These are phyloP conservation scores for Tragelaphus oryx DNA, from an alignment of 2,797 vertebrate species.

Conservation along the genomic window DNA sequence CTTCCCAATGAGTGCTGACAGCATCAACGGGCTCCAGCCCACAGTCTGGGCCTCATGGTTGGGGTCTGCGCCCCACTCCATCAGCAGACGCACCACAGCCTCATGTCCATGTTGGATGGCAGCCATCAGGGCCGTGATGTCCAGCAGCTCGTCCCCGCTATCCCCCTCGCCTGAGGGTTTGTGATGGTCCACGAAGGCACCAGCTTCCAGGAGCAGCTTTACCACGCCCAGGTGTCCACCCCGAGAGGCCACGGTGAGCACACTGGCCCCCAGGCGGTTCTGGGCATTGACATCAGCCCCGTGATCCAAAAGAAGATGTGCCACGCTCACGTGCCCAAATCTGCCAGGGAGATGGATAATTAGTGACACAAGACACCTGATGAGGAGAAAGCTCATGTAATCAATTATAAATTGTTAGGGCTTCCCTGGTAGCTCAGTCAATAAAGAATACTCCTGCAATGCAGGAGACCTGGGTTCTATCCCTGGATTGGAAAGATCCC, in stretches of 20 bases:
- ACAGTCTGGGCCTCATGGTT: constrained; percentile 87
- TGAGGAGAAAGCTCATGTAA: neutral
- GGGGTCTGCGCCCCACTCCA: constrained; percentile 95
- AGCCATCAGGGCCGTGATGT: constrained; percentile 91
- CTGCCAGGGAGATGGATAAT: constrained; percentile 75
- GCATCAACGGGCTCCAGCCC: constrained; percentile 95
- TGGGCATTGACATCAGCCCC: constrained; percentile 94
- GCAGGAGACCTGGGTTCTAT: neutral
- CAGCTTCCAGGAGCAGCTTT: constrained; percentile 91
- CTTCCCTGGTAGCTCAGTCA: neutral
- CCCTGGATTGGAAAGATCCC: neutral
- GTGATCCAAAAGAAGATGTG: constrained; percentile 93
- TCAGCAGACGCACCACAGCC: constrained; percentile 85
- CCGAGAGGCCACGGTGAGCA: constrained; percentile 92
- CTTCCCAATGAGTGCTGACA: constrained; percentile 89
- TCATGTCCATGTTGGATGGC: constrained; percentile 92
- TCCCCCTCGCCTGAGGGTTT: constrained; percentile 84
- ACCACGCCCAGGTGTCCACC: constrained; percentile 91
- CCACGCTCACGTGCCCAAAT: constrained; percentile 91
- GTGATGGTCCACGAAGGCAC: constrained; percentile 89
- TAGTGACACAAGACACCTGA: neutral
- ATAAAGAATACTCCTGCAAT: neutral
- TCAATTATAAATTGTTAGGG: neutral
- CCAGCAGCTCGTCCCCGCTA: constrained; percentile 84
- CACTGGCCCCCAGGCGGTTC: constrained; percentile 93